phyloP scores from a whole-genome alignment of 2,797 vertebrate genomes.

The Hipposideros larvatus region DNA sequence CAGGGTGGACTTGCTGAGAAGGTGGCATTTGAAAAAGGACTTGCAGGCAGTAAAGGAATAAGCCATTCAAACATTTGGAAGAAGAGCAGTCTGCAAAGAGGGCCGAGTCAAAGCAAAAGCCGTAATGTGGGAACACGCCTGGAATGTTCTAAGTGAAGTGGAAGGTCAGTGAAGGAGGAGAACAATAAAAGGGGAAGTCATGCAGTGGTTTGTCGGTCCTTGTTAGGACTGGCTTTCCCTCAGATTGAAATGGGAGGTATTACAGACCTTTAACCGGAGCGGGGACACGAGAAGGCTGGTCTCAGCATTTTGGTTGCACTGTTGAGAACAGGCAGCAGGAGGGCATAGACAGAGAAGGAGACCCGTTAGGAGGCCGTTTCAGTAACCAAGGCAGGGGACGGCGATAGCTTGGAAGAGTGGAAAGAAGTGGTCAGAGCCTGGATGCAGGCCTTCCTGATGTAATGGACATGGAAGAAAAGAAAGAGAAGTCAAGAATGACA shows the following conservation, averaged over 20 bases:
- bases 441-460: neutral
- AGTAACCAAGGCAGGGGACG: neutral
- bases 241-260: neutral
- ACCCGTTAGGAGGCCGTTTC: neutral
- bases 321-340: neutral
- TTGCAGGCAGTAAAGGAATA: neutral
- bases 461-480: neutral
- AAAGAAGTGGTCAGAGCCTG: neutral
- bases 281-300: neutral
- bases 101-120: neutral
- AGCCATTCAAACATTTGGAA: neutral
- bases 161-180: neutral
- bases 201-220: neutral
- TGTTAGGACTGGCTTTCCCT: neutral
- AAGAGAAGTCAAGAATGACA: neutral
- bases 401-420: neutral
- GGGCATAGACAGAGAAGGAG: neutral
- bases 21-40: neutral
- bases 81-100: neutral
- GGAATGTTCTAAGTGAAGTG: neutral
- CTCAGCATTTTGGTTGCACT: neutral
- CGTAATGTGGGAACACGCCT: neutral
- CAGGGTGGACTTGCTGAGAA: neutral
- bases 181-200: constrained; percentile 3
- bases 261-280: neutral